Evolutionary conservation across 1,140 invertebrate species (phyloP).

Genomic region (Leptonema lineaticorne): DNA sequence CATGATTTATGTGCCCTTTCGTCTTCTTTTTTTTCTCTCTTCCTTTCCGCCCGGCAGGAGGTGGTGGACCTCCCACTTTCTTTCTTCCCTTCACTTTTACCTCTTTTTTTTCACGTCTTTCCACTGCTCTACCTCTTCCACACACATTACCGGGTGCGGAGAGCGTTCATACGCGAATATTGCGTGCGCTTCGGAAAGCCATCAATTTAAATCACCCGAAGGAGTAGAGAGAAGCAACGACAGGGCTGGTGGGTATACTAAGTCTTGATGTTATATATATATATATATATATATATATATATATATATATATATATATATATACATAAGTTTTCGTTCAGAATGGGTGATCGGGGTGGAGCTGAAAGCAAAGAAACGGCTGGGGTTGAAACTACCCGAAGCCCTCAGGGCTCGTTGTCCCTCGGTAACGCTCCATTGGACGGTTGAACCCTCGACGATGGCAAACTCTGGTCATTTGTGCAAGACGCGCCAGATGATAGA

Average conservation of each 20-base stretch:
- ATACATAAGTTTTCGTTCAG: no score
- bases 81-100: no score
- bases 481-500: neutral
- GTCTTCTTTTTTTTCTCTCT: no score
- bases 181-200: slow-evolving; percentile 36
- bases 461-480: slow-evolving; percentile 14
- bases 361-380: no score
- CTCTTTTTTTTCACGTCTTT: no score
- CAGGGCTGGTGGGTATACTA: neutral
- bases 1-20: slow-evolving; percentile 18
- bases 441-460: neutral
- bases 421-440: neutral
- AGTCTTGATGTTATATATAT: no score
- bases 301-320: no score
- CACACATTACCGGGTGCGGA: neutral
- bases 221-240: neutral
- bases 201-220: slow-evolving; percentile 40
- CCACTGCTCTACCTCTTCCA: no score
- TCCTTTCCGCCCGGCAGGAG: no score
- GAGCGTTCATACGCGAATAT: slow-evolving; percentile 25
- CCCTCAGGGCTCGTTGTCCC: slow-evolving; percentile 2
- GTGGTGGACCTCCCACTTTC: no score
- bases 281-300: no score
- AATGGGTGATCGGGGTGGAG: slow-evolving; percentile 1
- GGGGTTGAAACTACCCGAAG: neutral